These are phyloP conservation scores for Cephus pygmeus DNA, from an alignment of 2,888 invertebrate species.

Conservation along the genomic window DNA sequence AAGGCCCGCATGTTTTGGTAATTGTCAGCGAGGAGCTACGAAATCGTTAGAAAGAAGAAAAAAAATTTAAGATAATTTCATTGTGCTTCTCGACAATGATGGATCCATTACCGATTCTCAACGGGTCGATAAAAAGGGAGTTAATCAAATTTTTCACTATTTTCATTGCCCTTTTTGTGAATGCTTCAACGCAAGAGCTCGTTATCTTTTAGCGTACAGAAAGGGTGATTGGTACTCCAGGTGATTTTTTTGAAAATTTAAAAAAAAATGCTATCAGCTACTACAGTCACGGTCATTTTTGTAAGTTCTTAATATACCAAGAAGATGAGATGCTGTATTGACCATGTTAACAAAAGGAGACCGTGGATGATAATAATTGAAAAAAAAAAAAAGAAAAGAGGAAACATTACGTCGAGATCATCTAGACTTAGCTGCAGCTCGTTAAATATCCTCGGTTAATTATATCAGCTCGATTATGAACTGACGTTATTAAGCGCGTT, in stretches of 20 bases:
- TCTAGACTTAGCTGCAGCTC: neutral
- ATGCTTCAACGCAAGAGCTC: neutral
- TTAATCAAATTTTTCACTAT: neutral
- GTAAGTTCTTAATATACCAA: neutral
- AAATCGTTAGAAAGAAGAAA: neutral
- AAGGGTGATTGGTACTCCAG: neutral
- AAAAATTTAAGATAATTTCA: neutral
- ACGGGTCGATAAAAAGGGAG: neutral
- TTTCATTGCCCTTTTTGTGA: neutral
- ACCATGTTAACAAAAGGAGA: neutral
- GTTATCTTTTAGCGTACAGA: neutral
- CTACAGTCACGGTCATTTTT: neutral
- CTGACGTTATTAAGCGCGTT: neutral
- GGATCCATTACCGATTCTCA: neutral
- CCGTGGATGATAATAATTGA: neutral
- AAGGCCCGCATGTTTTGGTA: neutral
- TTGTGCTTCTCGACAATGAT: neutral
- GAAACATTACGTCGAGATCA: neutral
- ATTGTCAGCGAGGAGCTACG: neutral
- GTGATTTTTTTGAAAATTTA: neutral
- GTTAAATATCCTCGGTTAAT: neutral
- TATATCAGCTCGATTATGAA: neutral
- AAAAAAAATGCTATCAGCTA: neutral
- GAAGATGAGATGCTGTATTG: neutral
- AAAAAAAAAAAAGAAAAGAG: too few species aligned